A percentile compares a stretch with the other conserved stretches of the same genome.
Evolutionary conservation across 2,888 invertebrate genomes (phyloP).

Genomic region (Pseudococcus jackbeardsleyi): DNA sequence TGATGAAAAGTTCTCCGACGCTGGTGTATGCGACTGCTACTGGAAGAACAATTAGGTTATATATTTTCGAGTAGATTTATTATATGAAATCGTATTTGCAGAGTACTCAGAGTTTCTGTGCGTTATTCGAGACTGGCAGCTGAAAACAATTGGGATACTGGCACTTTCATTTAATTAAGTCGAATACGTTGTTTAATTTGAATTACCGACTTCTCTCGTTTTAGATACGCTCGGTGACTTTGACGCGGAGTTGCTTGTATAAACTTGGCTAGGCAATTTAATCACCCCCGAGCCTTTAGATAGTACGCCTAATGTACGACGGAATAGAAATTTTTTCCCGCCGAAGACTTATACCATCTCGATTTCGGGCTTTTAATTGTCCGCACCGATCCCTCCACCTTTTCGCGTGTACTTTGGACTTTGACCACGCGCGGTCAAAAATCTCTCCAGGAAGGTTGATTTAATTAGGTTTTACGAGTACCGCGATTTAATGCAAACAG

Average conservation of each 20-base stretch:
- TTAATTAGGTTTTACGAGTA: constrained; percentile 3
- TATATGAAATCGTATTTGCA: constrained; percentile 33
- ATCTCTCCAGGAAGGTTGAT: constrained; percentile 18
- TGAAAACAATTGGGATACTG: constrained; percentile 40
- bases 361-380: neutral
- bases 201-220: constrained; percentile 20
- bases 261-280: constrained; percentile 36
- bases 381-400: neutral
- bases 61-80: constrained; percentile 42
- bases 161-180: constrained; percentile 40
- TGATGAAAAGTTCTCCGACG: constrained; percentile 10
- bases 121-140: neutral
- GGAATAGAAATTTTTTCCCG: neutral
- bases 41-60: constrained; percentile 20
- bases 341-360: neutral
- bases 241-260: constrained; percentile 16
- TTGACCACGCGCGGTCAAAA: neutral
- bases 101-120: neutral
- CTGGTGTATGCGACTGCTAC: no score
- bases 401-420: neutral
- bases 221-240: constrained; percentile 32
- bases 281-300: neutral
- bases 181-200: constrained; percentile 42
- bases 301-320: neutral
- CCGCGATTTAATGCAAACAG: neutral